phyloP scores from a whole-genome alignment of 2,888 invertebrate species.

The Machimus atricapillus region DNA sequence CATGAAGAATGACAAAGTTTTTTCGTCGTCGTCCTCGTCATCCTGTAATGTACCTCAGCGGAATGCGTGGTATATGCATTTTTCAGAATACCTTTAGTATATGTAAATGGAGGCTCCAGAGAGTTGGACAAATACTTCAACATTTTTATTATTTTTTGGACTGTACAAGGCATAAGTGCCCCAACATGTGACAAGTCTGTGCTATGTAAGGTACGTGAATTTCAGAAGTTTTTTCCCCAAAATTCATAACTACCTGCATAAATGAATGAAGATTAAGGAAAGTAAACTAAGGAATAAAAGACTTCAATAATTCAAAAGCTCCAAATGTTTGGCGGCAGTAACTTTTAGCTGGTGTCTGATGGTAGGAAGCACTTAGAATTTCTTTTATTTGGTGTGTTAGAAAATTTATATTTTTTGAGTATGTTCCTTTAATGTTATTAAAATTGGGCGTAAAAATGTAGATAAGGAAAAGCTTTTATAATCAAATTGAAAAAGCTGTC shows the following conservation, averaged over 20 bases:
- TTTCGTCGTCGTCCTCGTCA: background rate
- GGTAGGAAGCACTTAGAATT: background rate
- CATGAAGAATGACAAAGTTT: slow-evolving; percentile 1
- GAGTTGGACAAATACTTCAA: background rate
- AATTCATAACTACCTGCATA: background rate
- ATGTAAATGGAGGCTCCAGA: background rate
- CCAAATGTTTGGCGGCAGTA: background rate
- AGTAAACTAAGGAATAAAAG: background rate
- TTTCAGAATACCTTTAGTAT: background rate
- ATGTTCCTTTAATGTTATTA: background rate
- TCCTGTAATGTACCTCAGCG: background rate
- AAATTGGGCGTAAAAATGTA: background rate
- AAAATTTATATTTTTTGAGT: background rate
- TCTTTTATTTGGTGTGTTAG: background rate
- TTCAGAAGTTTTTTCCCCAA: background rate
- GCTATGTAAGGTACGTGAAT: background rate
- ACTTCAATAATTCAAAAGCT: background rate
- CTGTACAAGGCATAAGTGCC: background rate
- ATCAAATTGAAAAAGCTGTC: too few relatives aligned
- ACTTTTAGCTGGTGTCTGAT: background rate
- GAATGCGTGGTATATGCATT: background rate
- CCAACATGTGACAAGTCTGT: background rate
- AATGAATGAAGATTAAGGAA: background rate
- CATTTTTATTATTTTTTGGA: background rate
- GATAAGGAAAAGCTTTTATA: too few relatives aligned